Percentiles rank a stretch among this genome's conserved stretches.
Conservation (phyloP, 2,888 invertebrate species). For the Drosophila merina region DNA sequence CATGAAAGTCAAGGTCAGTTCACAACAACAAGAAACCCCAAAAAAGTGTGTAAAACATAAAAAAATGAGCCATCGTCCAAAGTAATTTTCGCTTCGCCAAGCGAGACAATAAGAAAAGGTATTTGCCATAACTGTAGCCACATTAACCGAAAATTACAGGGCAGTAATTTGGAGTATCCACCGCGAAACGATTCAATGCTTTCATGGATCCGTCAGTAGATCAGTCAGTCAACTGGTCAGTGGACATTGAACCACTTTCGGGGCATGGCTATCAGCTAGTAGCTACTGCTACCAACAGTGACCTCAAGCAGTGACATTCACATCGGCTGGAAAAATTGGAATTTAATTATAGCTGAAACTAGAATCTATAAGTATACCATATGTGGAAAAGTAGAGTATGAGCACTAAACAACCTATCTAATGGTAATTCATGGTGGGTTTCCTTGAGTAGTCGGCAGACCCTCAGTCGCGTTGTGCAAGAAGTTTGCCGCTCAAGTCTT, state of each 20-base stretch:
- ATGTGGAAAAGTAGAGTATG: conserved; percentile 40
- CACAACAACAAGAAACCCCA: conserved; percentile 31
- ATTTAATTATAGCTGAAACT: conserved; percentile 42
- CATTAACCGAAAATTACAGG: conserved; percentile 47
- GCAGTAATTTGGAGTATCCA: conserved; percentile 45
- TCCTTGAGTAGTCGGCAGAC: conserved; percentile 18
- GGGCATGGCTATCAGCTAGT: conserved; percentile 39
- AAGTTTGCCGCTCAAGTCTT: conserved; percentile 48
- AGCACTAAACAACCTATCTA: not conserved
- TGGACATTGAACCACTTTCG: conserved; percentile 75
- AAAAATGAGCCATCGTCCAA: conserved; percentile 14
- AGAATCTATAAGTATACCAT: conserved; percentile 33
- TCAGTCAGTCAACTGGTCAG: conserved; percentile 39
- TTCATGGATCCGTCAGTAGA: conserved; percentile 47
- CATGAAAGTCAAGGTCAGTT: conserved; percentile 65
- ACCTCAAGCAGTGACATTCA: conserved; percentile 72
- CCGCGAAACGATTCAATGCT: conserved; percentile 67
- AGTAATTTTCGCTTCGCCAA: conserved; percentile 56
- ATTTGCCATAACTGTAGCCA: conserved; percentile 30
- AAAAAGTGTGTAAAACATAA: conserved; percentile 29
- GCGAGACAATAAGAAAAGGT: conserved; percentile 59
- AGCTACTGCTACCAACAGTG: conserved; percentile 33
- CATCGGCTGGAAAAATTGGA: conserved; percentile 49
- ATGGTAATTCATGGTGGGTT: conserved; percentile 17
- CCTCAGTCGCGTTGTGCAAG: conserved; percentile 29